phyloP scores from a whole-genome alignment of 2,888 invertebrate genomes.

The Tineola bisselliella region DNA sequence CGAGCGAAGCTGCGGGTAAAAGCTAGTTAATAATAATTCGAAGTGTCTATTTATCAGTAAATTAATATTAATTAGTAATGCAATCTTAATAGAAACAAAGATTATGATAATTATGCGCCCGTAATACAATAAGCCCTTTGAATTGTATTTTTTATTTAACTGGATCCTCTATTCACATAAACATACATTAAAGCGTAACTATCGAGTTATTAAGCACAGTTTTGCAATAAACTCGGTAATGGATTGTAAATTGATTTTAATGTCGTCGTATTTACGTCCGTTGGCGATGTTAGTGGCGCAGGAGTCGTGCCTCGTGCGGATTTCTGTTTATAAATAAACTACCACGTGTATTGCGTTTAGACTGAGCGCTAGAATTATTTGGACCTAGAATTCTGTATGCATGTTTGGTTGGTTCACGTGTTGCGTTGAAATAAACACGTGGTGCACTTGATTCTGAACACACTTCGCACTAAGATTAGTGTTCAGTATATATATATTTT shows the following conservation, averaged over 20 bases:
- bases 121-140: neutral
- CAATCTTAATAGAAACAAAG: neutral
- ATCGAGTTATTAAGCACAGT: no score
- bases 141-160: no score
- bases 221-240: neutral
- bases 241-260: neutral
- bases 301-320: slow-evolving; percentile 28
- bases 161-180: no score
- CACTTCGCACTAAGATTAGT: no score
- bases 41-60: neutral
- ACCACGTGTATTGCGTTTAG: slow-evolving; percentile 39
- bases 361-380: slow-evolving; percentile 21
- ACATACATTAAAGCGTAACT: no score
- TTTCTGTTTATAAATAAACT: slow-evolving; percentile 48
- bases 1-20: no score
- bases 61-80: neutral
- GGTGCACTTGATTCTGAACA: no score
- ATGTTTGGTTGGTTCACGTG: no score
- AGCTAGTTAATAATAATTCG: no score
- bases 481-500: no score
- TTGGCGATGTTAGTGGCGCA: neutral
- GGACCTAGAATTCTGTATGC: no score
- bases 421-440: no score
- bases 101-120: neutral
- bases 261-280: neutral